phyloP scores from a whole-genome alignment of 1,140 invertebrate species.

The Drusus annulatus region DNA sequence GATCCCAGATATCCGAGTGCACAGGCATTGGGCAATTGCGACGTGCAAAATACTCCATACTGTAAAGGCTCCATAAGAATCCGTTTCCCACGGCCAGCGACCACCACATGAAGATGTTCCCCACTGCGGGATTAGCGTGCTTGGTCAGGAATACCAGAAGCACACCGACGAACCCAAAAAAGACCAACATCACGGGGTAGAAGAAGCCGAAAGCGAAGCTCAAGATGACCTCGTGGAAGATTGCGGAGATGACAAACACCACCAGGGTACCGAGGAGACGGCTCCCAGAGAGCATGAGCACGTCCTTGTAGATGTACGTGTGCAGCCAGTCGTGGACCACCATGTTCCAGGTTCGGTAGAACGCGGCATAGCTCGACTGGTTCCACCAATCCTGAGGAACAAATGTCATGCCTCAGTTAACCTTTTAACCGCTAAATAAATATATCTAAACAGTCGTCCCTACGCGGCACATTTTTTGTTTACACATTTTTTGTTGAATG shows the following conservation, averaged over 20 bases:
- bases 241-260: conserved; percentile 79
- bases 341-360: conserved; percentile 94
- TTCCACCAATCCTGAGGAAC: conserved; percentile 95
- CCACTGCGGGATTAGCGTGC: conserved; percentile 69
- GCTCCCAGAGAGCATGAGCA: conserved; percentile 76
- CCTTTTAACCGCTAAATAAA: too few relatives aligned
- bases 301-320: conserved; percentile 91
- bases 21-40: conserved; percentile 79
- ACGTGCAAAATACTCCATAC: conserved; percentile 89
- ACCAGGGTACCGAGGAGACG: conserved; percentile 71
- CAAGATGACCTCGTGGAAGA: conserved; percentile 91
- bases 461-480: too few relatives aligned
- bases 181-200: conserved; percentile 86
- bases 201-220: conserved; percentile 86
- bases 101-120: conserved; percentile 89
- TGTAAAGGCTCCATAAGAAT: conserved; percentile 83
- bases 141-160: conserved; percentile 68
- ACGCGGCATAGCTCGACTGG: conserved; percentile 82
- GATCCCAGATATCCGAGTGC: conserved; percentile 67
- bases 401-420: background rate
- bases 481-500: too few relatives aligned
- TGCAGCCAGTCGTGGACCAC: conserved; percentile 97
- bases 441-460: too few relatives aligned
- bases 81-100: conserved; percentile 84
- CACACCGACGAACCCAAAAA: conserved; percentile 77